Evolutionary conservation across 2,113 vertebrate genomes (phyloP).

Genomic region (Paramisgurnus dabryanus): DNA sequence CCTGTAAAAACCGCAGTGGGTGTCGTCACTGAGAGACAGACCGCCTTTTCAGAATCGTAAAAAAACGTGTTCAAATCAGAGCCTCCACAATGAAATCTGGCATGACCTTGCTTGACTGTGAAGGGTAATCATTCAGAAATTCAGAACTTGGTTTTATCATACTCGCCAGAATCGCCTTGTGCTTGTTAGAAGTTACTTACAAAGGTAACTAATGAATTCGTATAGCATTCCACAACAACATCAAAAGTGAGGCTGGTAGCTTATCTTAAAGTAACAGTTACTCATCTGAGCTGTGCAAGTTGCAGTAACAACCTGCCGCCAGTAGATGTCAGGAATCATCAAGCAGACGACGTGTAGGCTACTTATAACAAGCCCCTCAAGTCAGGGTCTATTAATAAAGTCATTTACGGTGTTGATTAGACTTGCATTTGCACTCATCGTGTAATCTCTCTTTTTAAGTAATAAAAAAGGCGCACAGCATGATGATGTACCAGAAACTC

Average conservation of each 20-base stretch:
- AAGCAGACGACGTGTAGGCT: background rate
- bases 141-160: background rate
- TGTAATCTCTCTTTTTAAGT: too few species aligned
- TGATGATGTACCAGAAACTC: too few species aligned
- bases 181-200: background rate
- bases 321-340: slow-evolving; percentile 23
- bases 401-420: too few species aligned
- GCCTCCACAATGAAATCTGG: slow-evolving; percentile 34
- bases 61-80: slow-evolving; percentile 56
- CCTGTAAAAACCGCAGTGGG: slow-evolving; percentile 63
- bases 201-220: background rate
- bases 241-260: background rate
- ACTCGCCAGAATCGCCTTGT: background rate
- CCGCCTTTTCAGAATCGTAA: slow-evolving; percentile 61
- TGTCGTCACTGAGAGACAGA: slow-evolving; percentile 55
- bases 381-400: background rate
- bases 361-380: background rate
- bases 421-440: too few species aligned
- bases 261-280: background rate
- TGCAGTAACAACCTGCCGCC: background rate
- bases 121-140: slow-evolving; percentile 30
- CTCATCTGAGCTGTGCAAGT: background rate
- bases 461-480: too few species aligned
- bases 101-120: slow-evolving; percentile 65
- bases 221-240: background rate